Evolutionary conservation across 2,797 vertebrate species (phyloP), one percentile per base, ranked within the genome.

Genomic region (Oreonectes daqikongensis): DNA sequence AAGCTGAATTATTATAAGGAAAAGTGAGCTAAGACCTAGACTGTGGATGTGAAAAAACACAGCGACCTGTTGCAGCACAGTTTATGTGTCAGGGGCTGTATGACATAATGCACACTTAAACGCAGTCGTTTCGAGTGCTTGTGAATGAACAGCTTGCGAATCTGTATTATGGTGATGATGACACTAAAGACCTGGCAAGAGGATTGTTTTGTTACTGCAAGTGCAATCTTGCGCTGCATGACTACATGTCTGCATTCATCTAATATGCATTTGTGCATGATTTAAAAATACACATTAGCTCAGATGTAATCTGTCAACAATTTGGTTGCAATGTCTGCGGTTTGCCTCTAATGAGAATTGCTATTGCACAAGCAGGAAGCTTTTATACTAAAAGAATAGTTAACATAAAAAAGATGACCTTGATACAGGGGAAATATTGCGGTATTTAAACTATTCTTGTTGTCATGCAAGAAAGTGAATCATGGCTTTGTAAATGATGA

Each of bases 1-100:
- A 84, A 71, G 85, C 82, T 87, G 89, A 91, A 89, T 91, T 88
- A 88, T 86, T 90, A 84, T 82, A 83, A 84, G 38, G 87, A 90
- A 88, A 86, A 89, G 84, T 88, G 81, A 67, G 52, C 63, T 44
- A 65, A 65, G 60, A 42, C 60, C 26, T 53, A 57, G 46, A 71
- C 53, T 63, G 9, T 55, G 63, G 30, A 22, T 42, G 52, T 35
- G 52, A 68, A 66, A 35, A 79, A 74, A 69, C 68, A 76, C 53
- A 38, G 26, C 48, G 50, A 76, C 40, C 42, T 48, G 65, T 48
- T 59, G 52, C 26, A 15, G 12, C 46, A 10, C 20, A 66, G 26
- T 75, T 75, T 55, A 75, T 66, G 26, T 55, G 46, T 75, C 38
- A 20, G n/a, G 38, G 35, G n/a, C 38, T 44, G n/a, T 9, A 38